Conservation (phyloP, 2,888 invertebrate genomes). For the Caenorhabditis macrosperma region DNA sequence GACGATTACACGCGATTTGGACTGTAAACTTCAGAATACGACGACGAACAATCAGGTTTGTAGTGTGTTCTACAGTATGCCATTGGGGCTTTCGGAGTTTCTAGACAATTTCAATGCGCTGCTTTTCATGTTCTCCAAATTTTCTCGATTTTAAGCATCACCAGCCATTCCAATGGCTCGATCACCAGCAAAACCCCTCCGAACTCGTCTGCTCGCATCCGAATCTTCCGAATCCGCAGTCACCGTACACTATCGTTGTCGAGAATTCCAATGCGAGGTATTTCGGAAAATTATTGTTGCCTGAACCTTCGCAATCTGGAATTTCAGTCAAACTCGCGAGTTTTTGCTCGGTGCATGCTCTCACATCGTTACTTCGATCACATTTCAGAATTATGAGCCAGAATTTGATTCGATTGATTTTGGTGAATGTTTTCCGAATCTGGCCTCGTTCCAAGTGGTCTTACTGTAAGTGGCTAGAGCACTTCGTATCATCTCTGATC, state of each 20-base stretch:
- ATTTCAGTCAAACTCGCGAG: slow-evolving; percentile 28
- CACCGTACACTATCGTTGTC: slow-evolving; percentile 46
- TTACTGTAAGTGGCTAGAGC: slow-evolving; percentile 35
- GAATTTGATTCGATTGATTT: slow-evolving; percentile 41
- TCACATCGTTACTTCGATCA: slow-evolving; percentile 51
- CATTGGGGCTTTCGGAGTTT: too few relatives aligned
- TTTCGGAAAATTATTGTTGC: too few relatives aligned
- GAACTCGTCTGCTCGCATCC: slow-evolving; percentile 19
- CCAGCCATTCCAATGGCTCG: slow-evolving; percentile 31
- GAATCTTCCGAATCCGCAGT: slow-evolving; percentile 39
- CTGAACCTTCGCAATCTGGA: too few relatives aligned
- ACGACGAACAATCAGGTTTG: neutral
- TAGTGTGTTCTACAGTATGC: too few relatives aligned
- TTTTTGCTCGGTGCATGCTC: slow-evolving; percentile 54
- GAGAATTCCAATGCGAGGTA: slow-evolving; percentile 45
- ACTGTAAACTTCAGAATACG: slow-evolving; percentile 4
- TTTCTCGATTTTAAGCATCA: neutral
- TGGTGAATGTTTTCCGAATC: slow-evolving; percentile 29
- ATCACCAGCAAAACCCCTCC: slow-evolving; percentile 38
- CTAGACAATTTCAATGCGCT: neutral
- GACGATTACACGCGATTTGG: slow-evolving; percentile 45
- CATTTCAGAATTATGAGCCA: slow-evolving; percentile 44
- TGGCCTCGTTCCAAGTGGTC: slow-evolving; percentile 49
- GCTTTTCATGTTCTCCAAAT: neutral
- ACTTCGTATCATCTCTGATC: neutral